These are phyloP conservation scores for Chamaetylas fuelleborni DNA, from an alignment of 2,113 vertebrate genomes.

Conservation along the genomic window DNA sequence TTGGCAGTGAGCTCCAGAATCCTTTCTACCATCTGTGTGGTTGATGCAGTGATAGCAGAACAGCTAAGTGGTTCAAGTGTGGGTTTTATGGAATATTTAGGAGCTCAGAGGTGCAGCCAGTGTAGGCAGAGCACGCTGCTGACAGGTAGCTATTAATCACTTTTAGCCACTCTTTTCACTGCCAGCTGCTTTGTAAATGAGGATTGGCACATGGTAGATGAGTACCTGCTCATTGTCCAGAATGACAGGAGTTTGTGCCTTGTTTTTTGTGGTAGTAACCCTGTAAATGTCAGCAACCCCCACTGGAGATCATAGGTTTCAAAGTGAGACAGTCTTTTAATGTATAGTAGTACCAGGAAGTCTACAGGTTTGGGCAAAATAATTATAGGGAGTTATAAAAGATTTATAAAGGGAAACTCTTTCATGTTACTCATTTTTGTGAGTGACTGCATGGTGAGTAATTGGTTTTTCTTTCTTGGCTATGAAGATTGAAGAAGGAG, in stretches of 20 bases:
- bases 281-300: not conserved
- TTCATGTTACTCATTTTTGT: not conserved
- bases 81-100: not conserved
- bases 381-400: not conserved
- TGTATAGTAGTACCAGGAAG: not conserved
- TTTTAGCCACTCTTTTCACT: not conserved
- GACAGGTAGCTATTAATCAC: slow-evolving; percentile 61
- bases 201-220: not conserved
- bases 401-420: not conserved
- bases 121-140: not conserved
- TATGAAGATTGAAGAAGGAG: not conserved
- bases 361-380: not conserved
- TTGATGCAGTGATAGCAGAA: not conserved
- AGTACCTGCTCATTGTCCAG: not conserved
- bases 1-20: slow-evolving; percentile 1
- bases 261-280: not conserved
- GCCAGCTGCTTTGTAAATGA: slow-evolving; percentile 36
- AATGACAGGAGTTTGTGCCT: not conserved
- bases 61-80: not conserved
- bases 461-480: not conserved
- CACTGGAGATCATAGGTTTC: not conserved
- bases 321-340: not conserved
- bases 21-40: slow-evolving; percentile 31
- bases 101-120: not conserved
- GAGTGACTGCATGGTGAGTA: not conserved